Percentiles rank a stretch among this genome's conserved stretches.
phyloP scores from a whole-genome alignment of 37 sponge, comb jelly and placozoan genomes.

The Diacarnus erythraeanus region DNA sequence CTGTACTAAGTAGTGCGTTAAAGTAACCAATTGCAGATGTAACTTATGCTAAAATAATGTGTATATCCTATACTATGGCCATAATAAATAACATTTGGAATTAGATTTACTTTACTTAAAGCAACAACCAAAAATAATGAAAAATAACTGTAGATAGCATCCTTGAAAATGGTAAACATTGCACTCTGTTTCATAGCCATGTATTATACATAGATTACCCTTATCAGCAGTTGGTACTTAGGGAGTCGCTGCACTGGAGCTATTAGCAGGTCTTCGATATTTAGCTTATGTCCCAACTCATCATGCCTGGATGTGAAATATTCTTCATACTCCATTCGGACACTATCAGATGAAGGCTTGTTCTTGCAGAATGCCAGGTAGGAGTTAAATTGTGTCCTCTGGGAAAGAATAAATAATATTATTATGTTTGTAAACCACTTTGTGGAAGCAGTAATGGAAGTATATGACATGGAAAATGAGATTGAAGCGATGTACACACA shows the following conservation, averaged over 20 bases:
- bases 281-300: conserved; percentile 48
- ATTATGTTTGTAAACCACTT: not conserved
- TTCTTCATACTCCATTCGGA: conserved; percentile 25
- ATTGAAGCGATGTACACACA: conserved; percentile 9
- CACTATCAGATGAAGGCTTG: conserved; percentile 41
- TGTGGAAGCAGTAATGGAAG: not conserved
- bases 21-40: too few species aligned
- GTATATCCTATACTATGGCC: too few species aligned
- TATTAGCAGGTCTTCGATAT: conserved; percentile 55
- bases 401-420: not conserved
- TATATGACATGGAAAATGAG: too few species aligned
- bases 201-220: conserved; percentile 18
- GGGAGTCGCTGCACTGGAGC: conserved; percentile 66
- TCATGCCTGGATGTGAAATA: conserved; percentile 28
- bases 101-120: too few species aligned
- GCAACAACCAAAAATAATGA: too few species aligned
- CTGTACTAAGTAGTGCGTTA: too few species aligned
- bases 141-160: too few species aligned
- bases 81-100: too few species aligned
- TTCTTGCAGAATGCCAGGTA: conserved; percentile 57
- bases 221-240: conserved; percentile 65
- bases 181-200: too few species aligned
- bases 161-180: not conserved
- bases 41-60: too few species aligned
- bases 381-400: conserved; percentile 15